A percentile compares a stretch with the other conserved stretches of the same genome.
These are phyloP conservation scores for Hyla sarda DNA, from an alignment of 2,113 vertebrate genomes.

Conservation along the genomic window DNA sequence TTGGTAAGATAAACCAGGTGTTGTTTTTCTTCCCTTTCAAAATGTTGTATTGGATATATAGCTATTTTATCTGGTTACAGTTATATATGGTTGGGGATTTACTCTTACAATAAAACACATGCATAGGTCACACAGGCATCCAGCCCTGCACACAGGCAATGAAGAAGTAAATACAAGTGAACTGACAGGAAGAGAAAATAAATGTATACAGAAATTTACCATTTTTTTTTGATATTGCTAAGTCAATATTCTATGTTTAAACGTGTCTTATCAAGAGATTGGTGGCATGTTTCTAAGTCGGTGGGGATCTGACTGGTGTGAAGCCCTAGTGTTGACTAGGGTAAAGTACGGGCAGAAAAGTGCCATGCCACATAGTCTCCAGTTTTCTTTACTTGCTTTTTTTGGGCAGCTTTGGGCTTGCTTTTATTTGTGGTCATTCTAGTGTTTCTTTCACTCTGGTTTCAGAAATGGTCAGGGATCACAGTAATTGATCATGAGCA, in stretches of 20 bases:
- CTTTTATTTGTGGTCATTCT: too few species aligned
- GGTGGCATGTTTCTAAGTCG: too few species aligned
- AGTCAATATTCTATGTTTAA: not conserved
- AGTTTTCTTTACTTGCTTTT: too few species aligned
- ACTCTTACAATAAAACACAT: constrained; percentile 5
- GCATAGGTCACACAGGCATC: not conserved
- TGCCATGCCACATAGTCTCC: too few species aligned
- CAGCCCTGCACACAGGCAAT: too few species aligned
- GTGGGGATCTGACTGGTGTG: too few species aligned
- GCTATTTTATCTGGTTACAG: constrained; percentile 1
- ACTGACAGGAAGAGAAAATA: not conserved
- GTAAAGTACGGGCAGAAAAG: too few species aligned
- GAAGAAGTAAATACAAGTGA: not conserved
- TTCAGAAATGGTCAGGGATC: too few species aligned
- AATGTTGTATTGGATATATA: constrained; percentile 10
- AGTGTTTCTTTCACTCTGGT: too few species aligned
- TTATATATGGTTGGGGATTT: constrained; percentile 24
- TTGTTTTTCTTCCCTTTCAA: not conserved
- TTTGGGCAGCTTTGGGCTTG: too few species aligned
- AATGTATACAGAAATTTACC: not conserved
- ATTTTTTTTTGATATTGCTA: not conserved
- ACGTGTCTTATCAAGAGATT: not conserved
- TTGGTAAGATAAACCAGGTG: constrained; percentile 46
- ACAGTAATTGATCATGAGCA: too few species aligned
- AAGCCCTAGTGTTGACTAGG: too few species aligned